Percentiles rank a stretch among this genome's conserved stretches.
These are phyloP conservation scores for Graphium colonna DNA, from an alignment of 2,888 invertebrate species.

Conservation along the genomic window DNA sequence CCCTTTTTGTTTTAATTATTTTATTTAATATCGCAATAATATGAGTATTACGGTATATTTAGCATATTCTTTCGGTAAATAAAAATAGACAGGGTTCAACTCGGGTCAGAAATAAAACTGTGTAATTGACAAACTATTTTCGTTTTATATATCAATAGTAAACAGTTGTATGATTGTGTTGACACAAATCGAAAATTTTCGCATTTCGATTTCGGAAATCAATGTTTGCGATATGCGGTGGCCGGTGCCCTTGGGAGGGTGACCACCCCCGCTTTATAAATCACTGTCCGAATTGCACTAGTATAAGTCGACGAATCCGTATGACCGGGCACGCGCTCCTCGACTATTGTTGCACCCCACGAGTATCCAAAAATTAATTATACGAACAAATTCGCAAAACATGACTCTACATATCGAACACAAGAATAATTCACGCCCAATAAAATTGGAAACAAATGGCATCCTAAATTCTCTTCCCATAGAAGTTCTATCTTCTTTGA, in stretches of 20 bases:
- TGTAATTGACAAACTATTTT: too few relatives aligned
- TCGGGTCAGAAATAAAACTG: too few relatives aligned
- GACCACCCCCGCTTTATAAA: slow-evolving; percentile 77
- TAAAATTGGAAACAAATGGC: neutral
- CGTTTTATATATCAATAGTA: neutral
- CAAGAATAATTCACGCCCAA: neutral
- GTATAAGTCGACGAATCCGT: slow-evolving; percentile 51
- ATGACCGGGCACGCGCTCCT: slow-evolving; percentile 52
- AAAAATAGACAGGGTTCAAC: too few relatives aligned
- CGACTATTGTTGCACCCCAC: slow-evolving; percentile 56
- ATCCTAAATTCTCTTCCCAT: too few relatives aligned
- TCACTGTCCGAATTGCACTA: slow-evolving; percentile 78
- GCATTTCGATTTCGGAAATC: slow-evolving; percentile 70
- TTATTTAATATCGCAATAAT: too few relatives aligned
- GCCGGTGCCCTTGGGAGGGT: slow-evolving; percentile 61
- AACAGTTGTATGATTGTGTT: slow-evolving; percentile 7
- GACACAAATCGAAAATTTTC: slow-evolving; percentile 17
- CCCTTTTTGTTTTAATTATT: too few relatives aligned
- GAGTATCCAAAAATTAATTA: slow-evolving; percentile 55
- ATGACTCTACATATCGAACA: slow-evolving; percentile 35
- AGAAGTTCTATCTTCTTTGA: neutral
- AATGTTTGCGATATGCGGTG: slow-evolving; percentile 66
- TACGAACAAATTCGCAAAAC: slow-evolving; percentile 48
- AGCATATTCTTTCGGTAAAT: too few relatives aligned
- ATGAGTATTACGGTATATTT: too few relatives aligned